A percentile compares a stretch with the other conserved stretches of the same genome.
These are phyloP conservation scores for Vombatus ursinus DNA, from an alignment of 2,113 vertebrate species.

Conservation along the genomic window DNA sequence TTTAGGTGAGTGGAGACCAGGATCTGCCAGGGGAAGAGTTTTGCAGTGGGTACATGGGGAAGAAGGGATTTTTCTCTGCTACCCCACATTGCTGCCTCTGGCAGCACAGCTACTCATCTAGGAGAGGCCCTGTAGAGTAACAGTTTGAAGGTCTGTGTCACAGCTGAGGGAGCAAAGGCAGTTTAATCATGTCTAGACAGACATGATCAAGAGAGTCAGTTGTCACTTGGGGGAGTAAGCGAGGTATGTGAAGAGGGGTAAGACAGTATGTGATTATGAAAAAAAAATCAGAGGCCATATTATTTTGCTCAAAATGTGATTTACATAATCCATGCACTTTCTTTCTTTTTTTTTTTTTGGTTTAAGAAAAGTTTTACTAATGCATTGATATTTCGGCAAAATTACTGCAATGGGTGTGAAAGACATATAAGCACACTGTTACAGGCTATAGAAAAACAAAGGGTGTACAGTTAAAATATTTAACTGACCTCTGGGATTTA, in stretches of 20 bases:
- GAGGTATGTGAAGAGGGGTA: neutral
- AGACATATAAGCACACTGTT: slow-evolving; percentile 75
- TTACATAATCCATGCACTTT: neutral
- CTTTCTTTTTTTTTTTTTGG: neutral
- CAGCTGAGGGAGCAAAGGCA: neutral
- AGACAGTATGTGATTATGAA: neutral
- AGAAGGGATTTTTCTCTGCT: too few relatives aligned
- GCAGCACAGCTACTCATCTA: neutral
- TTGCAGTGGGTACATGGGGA: neutral
- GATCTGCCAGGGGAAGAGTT: neutral
- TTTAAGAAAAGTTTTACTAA: slow-evolving; percentile 86
- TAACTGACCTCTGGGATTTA: slow-evolving; percentile 67
- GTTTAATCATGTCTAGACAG: neutral
- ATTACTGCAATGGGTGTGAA: slow-evolving; percentile 81
- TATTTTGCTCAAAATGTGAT: neutral
- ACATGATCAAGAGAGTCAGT: neutral
- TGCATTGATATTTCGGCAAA: slow-evolving; percentile 80
- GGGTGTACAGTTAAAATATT: slow-evolving; percentile 82
- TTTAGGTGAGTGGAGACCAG: neutral
- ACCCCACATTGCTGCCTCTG: neutral
- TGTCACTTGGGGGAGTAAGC: neutral
- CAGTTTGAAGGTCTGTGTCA: neutral
- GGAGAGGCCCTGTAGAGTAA: neutral
- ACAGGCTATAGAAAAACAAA: slow-evolving; percentile 80
- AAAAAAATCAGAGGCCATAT: neutral